A percentile compares a stretch with the other conserved stretches of the same genome.
These are phyloP conservation scores for Sylvicola cinctus DNA, from an alignment of 2,888 invertebrate genomes.

Conservation along the genomic window DNA sequence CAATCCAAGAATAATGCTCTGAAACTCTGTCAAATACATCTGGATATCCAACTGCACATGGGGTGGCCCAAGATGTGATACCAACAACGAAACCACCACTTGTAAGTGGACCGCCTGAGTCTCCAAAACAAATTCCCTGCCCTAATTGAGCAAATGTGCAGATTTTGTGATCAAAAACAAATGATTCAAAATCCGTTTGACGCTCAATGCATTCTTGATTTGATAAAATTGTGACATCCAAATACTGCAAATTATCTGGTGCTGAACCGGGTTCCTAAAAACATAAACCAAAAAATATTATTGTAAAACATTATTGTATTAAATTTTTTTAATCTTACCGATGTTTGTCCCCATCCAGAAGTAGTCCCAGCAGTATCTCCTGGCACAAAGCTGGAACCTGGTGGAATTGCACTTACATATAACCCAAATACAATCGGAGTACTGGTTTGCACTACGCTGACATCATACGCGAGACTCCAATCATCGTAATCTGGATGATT, in stretches of 20 bases:
- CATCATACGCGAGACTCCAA: no score
- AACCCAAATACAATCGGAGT: no score
- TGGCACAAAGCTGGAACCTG: no score
- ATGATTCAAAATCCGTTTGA: neutral
- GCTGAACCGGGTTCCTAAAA: no score
- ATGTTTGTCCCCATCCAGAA: no score
- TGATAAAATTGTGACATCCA: no score
- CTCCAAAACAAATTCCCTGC: neutral
- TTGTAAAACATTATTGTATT: neutral
- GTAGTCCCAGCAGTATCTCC: no score
- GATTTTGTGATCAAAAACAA: neutral
- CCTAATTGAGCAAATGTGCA: conserved; percentile 1
- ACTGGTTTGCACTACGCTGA: no score
- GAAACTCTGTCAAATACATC: conserved; percentile 14
- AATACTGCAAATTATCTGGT: no score
- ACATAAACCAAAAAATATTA: neutral
- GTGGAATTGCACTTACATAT: no score
- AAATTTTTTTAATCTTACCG: neutral
- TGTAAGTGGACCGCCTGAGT: conserved; percentile 1
- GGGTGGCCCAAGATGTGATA: conserved; percentile 14
- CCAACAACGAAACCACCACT: conserved; percentile 10
- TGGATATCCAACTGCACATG: conserved; percentile 13
- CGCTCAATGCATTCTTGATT: neutral
- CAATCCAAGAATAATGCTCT: conserved; percentile 11
- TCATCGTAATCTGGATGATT: no score